Percentiles rank a stretch among this genome's conserved stretches.
Evolutionary conservation across 2,113 vertebrate species (phyloP).

Genomic region (Rhinichthys klamathensis): DNA sequence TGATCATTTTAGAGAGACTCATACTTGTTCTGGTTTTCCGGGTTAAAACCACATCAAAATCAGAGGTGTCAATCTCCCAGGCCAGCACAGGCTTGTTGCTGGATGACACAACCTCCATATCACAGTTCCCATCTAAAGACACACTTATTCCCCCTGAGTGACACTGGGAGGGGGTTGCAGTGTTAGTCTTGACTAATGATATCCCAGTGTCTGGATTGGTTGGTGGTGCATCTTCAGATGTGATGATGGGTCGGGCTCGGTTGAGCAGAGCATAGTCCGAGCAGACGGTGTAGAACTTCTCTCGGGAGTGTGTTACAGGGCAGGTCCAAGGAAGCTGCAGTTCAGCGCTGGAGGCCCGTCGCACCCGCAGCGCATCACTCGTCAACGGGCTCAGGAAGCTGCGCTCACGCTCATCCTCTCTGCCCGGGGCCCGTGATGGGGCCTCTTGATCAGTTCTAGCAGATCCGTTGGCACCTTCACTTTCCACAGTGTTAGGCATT

Average conservation of each 20-base stretch:
- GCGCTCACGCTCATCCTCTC: conserved; percentile 65
- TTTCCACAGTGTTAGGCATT: conserved; percentile 92
- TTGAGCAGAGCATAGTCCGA: conserved; percentile 96
- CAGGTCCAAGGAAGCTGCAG: conserved; percentile 91
- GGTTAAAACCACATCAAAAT: conserved; percentile 84
- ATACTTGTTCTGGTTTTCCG: conserved; percentile 88
- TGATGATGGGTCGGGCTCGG: conserved; percentile 83
- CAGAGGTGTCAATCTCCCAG: conserved; percentile 96
- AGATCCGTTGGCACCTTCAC: conserved; percentile 79
- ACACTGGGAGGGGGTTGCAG: conserved; percentile 68
- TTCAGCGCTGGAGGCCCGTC: conserved; percentile 82
- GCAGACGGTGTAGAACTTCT: conserved; percentile 98
- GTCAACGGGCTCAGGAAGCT: conserved; percentile 73
- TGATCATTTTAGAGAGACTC: conserved; percentile 22
- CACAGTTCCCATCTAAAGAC: conserved; percentile 79
- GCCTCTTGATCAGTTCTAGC: conserved; percentile 72
- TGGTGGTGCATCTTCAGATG: conserved; percentile 68
- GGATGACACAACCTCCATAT: conserved; percentile 80
- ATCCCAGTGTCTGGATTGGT: conserved; percentile 73
- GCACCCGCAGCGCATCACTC: conserved; percentile 68
- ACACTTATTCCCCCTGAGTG: conserved; percentile 71
- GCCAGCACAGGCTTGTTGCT: conserved; percentile 86
- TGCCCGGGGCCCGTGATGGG: conserved; percentile 70
- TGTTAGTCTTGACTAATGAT: conserved; percentile 71
- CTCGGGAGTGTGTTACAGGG: conserved; percentile 92